Conservation (phyloP, 2,797 vertebrate genomes). For the Gobio occitaniae region DNA sequence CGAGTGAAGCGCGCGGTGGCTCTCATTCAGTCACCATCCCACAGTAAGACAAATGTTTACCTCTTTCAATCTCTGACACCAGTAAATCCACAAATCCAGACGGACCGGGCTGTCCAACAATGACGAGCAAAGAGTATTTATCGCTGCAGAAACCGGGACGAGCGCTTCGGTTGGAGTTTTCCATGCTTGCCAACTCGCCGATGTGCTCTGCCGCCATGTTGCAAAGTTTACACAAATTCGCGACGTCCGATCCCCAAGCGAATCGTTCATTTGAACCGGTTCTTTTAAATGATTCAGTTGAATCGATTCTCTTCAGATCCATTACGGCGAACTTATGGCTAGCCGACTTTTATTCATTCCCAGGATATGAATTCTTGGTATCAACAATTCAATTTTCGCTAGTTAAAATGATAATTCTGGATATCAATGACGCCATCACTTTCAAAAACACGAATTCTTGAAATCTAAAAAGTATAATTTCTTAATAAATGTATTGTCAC, state of each 20-base stretch:
- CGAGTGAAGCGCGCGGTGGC: slow-evolving; percentile 29
- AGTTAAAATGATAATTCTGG: too few species aligned
- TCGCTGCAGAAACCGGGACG: slow-evolving; percentile 51
- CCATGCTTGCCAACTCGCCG: slow-evolving; percentile 67
- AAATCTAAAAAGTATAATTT: too few species aligned
- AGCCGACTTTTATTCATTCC: too few species aligned
- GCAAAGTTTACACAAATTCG: slow-evolving; percentile 63
- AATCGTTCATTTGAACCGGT: slow-evolving; percentile 1
- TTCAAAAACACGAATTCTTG: too few species aligned
- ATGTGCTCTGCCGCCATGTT: slow-evolving; percentile 74
- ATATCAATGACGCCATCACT: too few species aligned
- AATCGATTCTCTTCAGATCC: not conserved
- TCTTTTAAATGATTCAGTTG: not conserved
- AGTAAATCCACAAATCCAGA: slow-evolving; percentile 71
- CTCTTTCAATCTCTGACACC: slow-evolving; percentile 76
- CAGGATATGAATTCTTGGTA: too few species aligned
- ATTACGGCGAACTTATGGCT: not conserved
- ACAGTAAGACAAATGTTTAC: slow-evolving; percentile 55
- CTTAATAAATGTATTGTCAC: too few species aligned
- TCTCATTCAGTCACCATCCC: slow-evolving; percentile 28
- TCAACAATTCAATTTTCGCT: too few species aligned
- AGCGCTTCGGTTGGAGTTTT: slow-evolving; percentile 54
- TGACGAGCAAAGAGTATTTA: slow-evolving; percentile 72
- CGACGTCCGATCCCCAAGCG: slow-evolving; percentile 70
- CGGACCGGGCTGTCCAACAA: slow-evolving; percentile 75